Conservation (phyloP, 2,888 invertebrate genomes). For the Stenodera caucasica region DNA sequence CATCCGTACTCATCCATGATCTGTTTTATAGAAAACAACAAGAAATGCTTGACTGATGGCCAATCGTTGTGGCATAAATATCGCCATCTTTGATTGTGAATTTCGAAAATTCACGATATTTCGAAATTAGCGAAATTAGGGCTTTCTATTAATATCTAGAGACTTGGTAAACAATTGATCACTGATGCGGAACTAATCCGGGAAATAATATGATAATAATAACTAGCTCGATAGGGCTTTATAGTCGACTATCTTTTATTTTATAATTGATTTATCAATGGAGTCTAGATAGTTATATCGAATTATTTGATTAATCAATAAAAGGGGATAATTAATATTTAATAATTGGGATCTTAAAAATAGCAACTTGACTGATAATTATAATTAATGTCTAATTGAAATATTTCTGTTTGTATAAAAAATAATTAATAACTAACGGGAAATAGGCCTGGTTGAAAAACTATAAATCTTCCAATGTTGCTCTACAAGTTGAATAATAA, state of each 20-base stretch:
- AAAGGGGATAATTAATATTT: not conserved
- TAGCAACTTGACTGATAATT: not conserved
- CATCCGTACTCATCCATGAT: slow-evolving; percentile 5
- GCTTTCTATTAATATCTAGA: no score
- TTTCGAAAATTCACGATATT: not conserved
- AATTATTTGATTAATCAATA: not conserved
- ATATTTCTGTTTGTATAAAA: slow-evolving; percentile 10
- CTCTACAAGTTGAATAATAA: slow-evolving; percentile 25
- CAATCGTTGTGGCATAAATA: not conserved
- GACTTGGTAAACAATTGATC: slow-evolving; percentile 40
- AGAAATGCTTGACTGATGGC: slow-evolving; percentile 4
- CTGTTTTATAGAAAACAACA: slow-evolving; percentile 8
- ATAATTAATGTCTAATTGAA: slow-evolving; percentile 6
- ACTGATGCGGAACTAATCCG: slow-evolving; percentile 41
- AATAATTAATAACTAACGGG: slow-evolving; percentile 33
- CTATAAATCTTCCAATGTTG: slow-evolving; percentile 34
- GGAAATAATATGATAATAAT: slow-evolving; percentile 30
- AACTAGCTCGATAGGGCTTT: slow-evolving; percentile 10
- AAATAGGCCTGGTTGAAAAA: slow-evolving; percentile 31
- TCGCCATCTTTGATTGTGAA: slow-evolving; percentile 6
- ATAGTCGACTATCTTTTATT: not conserved
- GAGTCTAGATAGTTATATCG: not conserved
- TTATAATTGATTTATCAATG: slow-evolving; percentile 3
- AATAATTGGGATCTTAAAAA: not conserved
- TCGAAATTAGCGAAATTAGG: no score